Conservation (phyloP, 30 jellyfish, hydroid and myxozoan genomes). For the Rhopilema esculentum region DNA sequence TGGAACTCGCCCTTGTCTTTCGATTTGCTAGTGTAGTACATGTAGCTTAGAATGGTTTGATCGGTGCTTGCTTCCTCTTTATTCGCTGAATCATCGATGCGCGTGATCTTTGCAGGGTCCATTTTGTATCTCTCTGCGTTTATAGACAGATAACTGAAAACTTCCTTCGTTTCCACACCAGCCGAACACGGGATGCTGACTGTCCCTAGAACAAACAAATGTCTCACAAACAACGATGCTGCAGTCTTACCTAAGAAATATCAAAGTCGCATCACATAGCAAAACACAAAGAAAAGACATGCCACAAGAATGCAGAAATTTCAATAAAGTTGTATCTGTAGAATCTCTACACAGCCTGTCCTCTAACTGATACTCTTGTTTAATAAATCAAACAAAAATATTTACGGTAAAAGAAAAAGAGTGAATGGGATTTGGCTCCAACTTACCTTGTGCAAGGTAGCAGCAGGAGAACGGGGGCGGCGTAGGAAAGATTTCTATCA, state of each 20-base stretch:
- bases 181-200: slow-evolving; percentile 89
- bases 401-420: too few relatives aligned
- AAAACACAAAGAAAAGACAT: not conserved
- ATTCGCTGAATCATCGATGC: slow-evolving; percentile 37
- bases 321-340: not conserved
- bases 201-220: slow-evolving; percentile 70
- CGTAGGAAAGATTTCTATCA: slow-evolving; percentile 78
- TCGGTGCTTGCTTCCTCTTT: slow-evolving; percentile 23
- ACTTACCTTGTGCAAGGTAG: slow-evolving; percentile 86
- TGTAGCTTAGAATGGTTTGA: slow-evolving; percentile 72
- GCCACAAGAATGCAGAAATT: not conserved
- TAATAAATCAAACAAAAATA: too few relatives aligned
- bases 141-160: slow-evolving; percentile 71
- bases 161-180: slow-evolving; percentile 73
- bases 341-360: not conserved
- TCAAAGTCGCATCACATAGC: too few relatives aligned
- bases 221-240: not conserved
- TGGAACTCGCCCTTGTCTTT: slow-evolving; percentile 76
- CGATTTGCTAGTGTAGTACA: slow-evolving; percentile 73
- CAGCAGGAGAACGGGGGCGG: slow-evolving; percentile 93
- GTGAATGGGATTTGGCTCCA: too few relatives aligned
- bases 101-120: slow-evolving; percentile 66
- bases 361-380: too few relatives aligned
- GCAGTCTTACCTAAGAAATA: too few relatives aligned
- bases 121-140: slow-evolving; percentile 78